These are phyloP conservation scores for Campoletis raptor DNA, from an alignment of 2,888 invertebrate genomes.

Conservation along the genomic window DNA sequence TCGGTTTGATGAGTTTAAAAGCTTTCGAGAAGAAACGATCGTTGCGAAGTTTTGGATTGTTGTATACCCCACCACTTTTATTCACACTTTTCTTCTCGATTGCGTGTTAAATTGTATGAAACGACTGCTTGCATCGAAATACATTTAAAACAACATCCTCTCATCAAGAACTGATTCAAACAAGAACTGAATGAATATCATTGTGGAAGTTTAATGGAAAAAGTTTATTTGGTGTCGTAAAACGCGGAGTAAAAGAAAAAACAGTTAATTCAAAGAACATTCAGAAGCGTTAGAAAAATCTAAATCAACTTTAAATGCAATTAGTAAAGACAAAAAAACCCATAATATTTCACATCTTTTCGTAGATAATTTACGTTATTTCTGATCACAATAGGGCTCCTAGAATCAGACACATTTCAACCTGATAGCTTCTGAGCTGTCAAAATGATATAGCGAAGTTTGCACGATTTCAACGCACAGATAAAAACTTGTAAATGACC, in stretches of 20 bases:
- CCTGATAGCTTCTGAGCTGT: background rate
- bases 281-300: background rate
- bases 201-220: conserved; percentile 13
- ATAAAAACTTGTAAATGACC: background rate
- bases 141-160: conserved; percentile 17
- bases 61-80: background rate
- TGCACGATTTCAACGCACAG: background rate
- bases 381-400: background rate
- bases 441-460: background rate
- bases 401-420: background rate
- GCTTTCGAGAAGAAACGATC: too few relatives aligned
- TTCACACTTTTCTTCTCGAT: background rate
- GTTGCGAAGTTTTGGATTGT: too few relatives aligned
- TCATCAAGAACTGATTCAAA: conserved; percentile 23
- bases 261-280: background rate
- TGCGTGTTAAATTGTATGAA: conserved; percentile 15
- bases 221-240: conserved; percentile 15
- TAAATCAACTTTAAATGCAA: background rate
- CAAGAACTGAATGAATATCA: conserved; percentile 19
- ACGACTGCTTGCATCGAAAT: conserved; percentile 32
- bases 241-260: conserved; percentile 23
- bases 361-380: background rate
- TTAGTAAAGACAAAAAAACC: background rate
- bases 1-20: too few relatives aligned
- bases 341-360: background rate